Base-by-base conservation (phyloP, 2,888 invertebrate species). In the Philhelius pedissequus region DNA sequence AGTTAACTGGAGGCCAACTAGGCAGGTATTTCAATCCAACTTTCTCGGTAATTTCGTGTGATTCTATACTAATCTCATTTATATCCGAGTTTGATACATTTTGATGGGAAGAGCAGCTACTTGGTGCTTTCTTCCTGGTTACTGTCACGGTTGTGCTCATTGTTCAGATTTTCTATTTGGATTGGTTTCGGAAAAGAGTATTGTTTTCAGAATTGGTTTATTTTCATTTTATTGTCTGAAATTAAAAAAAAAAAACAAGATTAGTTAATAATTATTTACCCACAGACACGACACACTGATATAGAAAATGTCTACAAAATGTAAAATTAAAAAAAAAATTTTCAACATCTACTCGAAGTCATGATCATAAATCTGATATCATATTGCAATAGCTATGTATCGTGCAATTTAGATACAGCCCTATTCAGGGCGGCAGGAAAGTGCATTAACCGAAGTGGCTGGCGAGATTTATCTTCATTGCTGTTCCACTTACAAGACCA, bases 1-100 rank as follows among this genome's bases (percentile, higher is more conserved):
- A 94, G 91, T 97, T 95, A 68, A 97, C 94, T 0, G 96, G 94
- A 3, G 95, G 94, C 89, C 95, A 93, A 89, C 93, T 93, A 0
- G 94, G 94, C 52, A 95, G 89, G 88, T 95, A 94, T 0, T 94
- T 93, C 32, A 95, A 88, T 89, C 88, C 92, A 89, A 66, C 88
- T 40, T 94, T 91, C 94, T 95, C 86, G 71, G 71, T 89, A 88
- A 52, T 89, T 86, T 86, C 89, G 7, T 88, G 86, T 48, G 89
- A 86, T 74, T 89, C 90, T 4, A 89, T 86, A 77, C 90, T 90
- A n/a, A 90, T 89, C 50, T 89, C 89, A 86, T 91, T 90, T 52
- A 90, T 89, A 87, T 91, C 90, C 68, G 84, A 75, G 9, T 71
- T 75, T n/a, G 84, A 80, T 13, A 25, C 58, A 48, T 58, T 84